Percentiles rank a stretch among this genome's conserved stretches.
phyloP scores from a whole-genome alignment of 2,888 invertebrate genomes.

The Pimpla rufipes region DNA sequence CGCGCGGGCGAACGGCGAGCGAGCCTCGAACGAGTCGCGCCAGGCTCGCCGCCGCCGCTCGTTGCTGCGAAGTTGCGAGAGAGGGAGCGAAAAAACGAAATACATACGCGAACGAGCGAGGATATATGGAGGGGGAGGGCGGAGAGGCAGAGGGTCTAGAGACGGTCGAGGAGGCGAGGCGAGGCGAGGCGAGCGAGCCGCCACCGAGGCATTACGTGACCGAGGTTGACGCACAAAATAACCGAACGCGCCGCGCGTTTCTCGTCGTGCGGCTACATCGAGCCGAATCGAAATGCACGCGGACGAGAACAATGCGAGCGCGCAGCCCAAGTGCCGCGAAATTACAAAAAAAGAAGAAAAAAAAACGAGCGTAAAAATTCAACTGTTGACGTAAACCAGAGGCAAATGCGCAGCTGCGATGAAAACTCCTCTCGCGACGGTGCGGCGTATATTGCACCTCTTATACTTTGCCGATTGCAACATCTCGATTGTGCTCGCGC shows the following conservation, averaged over 20 bases:
- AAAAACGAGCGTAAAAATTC: no score
- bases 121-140: conserved; percentile 13
- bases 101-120: conserved; percentile 23
- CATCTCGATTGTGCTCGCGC: not conserved
- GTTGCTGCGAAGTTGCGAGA: conserved; percentile 10
- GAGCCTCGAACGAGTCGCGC: not conserved
- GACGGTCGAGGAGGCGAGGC: conserved; percentile 67
- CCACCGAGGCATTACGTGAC: conserved; percentile 55
- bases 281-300: no score
- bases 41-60: not conserved
- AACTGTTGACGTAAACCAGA: not conserved
- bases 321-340: no score
- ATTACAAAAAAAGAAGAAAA: not conserved
- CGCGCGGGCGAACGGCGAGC: no score
- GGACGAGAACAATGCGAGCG: no score
- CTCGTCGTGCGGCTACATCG: no score
- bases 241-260: not conserved
- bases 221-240: conserved; percentile 68
- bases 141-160: conserved; percentile 64
- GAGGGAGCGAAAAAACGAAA: conserved; percentile 24
- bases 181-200: no score
- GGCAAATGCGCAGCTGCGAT: not conserved
- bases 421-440: not conserved
- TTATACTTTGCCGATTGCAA: not conserved
- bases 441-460: not conserved